Evolutionary conservation across 23 tunicate species (phyloP), one percentile per base, ranked within the genome.

Genomic region (Styela clava): DNA sequence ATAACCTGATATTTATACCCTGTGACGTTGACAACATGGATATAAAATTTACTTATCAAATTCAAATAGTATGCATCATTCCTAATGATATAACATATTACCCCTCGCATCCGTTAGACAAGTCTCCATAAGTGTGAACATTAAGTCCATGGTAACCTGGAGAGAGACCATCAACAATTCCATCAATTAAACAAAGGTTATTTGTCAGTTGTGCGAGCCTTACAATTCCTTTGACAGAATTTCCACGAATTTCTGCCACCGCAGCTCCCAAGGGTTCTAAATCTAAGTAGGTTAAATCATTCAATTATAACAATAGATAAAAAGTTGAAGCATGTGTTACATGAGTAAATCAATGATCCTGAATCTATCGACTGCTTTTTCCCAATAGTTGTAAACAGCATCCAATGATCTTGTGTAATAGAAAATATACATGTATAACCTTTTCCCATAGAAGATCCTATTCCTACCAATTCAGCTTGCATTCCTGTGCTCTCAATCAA

Each of bases 51-150:
- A n/a, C n/a, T n/a, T n/a, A n/a, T n/a, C n/a, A n/a, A n/a, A n/a
- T n/a, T n/a, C n/a, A n/a, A n/a, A n/a, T n/a, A n/a, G n/a, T n/a
- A n/a, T n/a, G n/a, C n/a, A n/a, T n/a, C n/a, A n/a, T n/a, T n/a
- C n/a, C n/a, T n/a, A n/a, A n/a, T n/a, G n/a, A n/a, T n/a, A n/a
- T n/a, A n/a, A n/a, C n/a, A 33, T 16, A 0, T 31, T 52, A 76
- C 81, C 81, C 36, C 5, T 73, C 69, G 62, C 98, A 93, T 16
- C 98, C 98, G 62, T 88, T 36, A 16, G 98, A 69, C 24, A 93
- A 70, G 44, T 93, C 98, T 26, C 98, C 98, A 69, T 73, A 93
- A 31, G 85, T 91, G 69, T 93, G 93, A 20, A 93, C 80, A 36
- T 85, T 88, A 2, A 93, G 29, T 3, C 88, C 93, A 74, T 93